phyloP scores from a whole-genome alignment of 2,113 vertebrate species.

The Garra rufa region DNA sequence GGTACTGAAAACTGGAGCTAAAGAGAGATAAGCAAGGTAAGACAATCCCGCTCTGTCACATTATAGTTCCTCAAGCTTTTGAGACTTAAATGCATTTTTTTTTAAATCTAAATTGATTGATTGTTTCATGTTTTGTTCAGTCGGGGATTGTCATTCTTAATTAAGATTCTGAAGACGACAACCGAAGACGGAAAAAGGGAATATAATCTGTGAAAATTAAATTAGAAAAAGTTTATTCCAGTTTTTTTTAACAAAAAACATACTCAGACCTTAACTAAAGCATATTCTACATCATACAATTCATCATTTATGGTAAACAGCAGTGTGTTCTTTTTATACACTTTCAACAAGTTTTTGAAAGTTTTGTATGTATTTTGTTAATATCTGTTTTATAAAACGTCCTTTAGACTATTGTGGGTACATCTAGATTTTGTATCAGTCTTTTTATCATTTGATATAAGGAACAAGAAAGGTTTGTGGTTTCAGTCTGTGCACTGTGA shows the following conservation, averaged over 20 bases:
- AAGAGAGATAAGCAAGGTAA: slow-evolving; percentile 63
- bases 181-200: slow-evolving; percentile 27
- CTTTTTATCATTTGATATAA: neutral
- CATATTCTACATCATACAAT: neutral
- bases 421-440: slow-evolving; percentile 20
- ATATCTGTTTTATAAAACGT: slow-evolving; percentile 73
- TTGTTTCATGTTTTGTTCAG: neutral
- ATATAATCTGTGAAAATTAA: neutral
- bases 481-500: neutral
- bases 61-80: neutral
- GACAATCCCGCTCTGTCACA: neutral
- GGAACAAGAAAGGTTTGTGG: neutral
- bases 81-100: neutral
- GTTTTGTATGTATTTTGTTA: slow-evolving; percentile 77
- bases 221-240: neutral
- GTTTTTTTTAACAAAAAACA: slow-evolving; percentile 15
- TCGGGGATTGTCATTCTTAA: slow-evolving; percentile 24
- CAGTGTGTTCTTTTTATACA: slow-evolving; percentile 41
- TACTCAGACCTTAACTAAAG: neutral
- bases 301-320: slow-evolving; percentile 2
- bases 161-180: slow-evolving; percentile 8
- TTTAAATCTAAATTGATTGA: neutral
- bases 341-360: slow-evolving; percentile 72
- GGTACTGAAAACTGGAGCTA: slow-evolving; percentile 84
- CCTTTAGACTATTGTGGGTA: slow-evolving; percentile 32